Percentiles rank a stretch among this genome's conserved stretches.
These are phyloP conservation scores for Blastobasis lacticolella DNA, from an alignment of 2,888 invertebrate genomes.

Conservation along the genomic window DNA sequence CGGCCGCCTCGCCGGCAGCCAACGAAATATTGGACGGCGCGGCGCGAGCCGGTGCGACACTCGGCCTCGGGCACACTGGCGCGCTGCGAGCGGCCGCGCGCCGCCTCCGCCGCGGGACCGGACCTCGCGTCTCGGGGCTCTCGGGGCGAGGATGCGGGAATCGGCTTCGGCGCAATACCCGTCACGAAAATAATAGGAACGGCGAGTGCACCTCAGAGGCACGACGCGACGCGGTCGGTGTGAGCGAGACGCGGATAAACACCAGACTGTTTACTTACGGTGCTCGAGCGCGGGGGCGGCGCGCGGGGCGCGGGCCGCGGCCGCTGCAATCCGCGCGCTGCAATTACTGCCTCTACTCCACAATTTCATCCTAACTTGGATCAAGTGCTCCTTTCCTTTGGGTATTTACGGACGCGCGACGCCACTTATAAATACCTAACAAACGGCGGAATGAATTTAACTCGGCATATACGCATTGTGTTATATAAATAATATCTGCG, in stretches of 20 bases:
- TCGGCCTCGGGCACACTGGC: conserved; percentile 68
- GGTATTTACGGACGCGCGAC: too few relatives aligned
- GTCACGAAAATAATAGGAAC: conserved; percentile 75
- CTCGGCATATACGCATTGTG: not conserved
- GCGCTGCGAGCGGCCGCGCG: conserved; percentile 67
- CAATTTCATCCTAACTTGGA: conserved; percentile 51
- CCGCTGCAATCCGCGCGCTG: conserved; percentile 72
- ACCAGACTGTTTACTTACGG: conserved; percentile 75
- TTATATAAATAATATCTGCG: too few relatives aligned
- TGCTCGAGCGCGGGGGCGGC: conserved; percentile 62
- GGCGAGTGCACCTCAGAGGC: conserved; percentile 74
- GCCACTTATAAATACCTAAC: too few relatives aligned
- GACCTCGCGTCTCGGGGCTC: conserved; percentile 72
- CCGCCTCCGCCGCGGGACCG: conserved; percentile 68
- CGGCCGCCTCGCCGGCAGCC: conserved; percentile 43
- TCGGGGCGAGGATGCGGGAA: conserved; percentile 74
- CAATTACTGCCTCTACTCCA: conserved; percentile 61
- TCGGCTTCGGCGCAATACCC: conserved; percentile 74
- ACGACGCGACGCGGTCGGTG: conserved; percentile 71
- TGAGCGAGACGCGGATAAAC: conserved; percentile 74
- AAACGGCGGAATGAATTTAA: not conserved
- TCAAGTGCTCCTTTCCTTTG: conserved; percentile 12
- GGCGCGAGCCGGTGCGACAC: conserved; percentile 64
- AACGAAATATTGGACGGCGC: conserved; percentile 42
- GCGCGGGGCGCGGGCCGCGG: conserved; percentile 55